These are phyloP conservation scores for Sarcophaga caerulescens DNA, from an alignment of 2,888 invertebrate genomes.

Conservation along the genomic window DNA sequence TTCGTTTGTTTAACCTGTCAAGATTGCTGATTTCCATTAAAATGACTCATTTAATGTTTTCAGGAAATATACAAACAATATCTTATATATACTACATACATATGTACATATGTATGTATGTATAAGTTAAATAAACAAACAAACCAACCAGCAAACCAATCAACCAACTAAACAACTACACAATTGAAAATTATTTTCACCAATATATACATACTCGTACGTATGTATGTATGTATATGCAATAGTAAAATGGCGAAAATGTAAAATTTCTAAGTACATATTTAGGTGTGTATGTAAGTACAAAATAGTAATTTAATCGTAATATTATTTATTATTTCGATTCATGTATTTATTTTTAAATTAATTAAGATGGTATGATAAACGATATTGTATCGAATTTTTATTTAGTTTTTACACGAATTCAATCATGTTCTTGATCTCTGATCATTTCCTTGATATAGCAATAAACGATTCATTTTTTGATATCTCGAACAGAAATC, in stretches of 20 bases:
- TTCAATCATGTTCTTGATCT: too few relatives aligned
- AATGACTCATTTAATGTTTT: conserved; percentile 21
- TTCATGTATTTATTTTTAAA: too few relatives aligned
- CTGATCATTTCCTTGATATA: too few relatives aligned
- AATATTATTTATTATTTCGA: too few relatives aligned
- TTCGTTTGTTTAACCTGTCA: conserved; percentile 44
- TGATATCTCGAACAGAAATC: too few relatives aligned
- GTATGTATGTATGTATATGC: conserved; percentile 12
- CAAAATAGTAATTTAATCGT: not conserved
- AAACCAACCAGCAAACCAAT: conserved; percentile 24
- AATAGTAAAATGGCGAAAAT: conserved; percentile 54
- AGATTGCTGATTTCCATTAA: conserved; percentile 47
- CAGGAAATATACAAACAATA: conserved; percentile 20
- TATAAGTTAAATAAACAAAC: conserved; percentile 25
- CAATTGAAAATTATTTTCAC: not conserved
- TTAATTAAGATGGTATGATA: too few relatives aligned
- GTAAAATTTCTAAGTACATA: not conserved
- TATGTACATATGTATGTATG: too few relatives aligned
- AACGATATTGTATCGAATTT: too few relatives aligned
- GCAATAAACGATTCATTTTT: too few relatives aligned
- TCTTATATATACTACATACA: too few relatives aligned
- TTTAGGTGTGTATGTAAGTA: not conserved
- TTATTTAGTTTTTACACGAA: too few relatives aligned
- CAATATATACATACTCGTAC: conserved; percentile 5
- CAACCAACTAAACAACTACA: conserved; percentile 1